Conservation (phyloP, 2,888 invertebrate genomes). For the Eupithecia dodoneata region DNA sequence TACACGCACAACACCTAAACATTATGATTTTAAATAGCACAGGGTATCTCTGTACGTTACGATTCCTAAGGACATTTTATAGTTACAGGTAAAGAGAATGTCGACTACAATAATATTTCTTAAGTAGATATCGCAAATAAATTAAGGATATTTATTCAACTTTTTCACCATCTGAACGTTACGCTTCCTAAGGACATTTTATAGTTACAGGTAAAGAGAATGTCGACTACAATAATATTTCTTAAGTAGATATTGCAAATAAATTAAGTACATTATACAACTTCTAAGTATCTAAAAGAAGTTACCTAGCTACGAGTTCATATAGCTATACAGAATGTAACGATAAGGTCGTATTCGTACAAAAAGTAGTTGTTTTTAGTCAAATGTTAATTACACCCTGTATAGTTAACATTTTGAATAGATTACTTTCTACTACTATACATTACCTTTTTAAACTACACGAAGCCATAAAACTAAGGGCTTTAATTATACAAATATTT, state of each 20-base stretch:
- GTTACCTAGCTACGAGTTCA: not conserved
- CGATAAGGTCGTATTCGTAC: too few species aligned
- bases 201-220: not conserved
- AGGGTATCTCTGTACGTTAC: conserved; percentile 1
- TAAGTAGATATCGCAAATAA: conserved; percentile 5
- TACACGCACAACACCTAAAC: not conserved
- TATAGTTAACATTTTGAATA: not conserved
- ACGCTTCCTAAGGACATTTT: not conserved
- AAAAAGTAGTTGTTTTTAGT: too few species aligned
- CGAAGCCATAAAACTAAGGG: not conserved
- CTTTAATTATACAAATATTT: not conserved
- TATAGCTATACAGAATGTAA: not conserved
- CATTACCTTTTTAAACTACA: not conserved
- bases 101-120: not conserved
- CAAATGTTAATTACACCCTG: too few species aligned
- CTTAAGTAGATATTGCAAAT: conserved; percentile 2
- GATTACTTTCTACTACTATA: not conserved
- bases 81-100: not conserved
- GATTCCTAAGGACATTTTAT: not conserved
- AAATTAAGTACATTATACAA: conserved; percentile 2
- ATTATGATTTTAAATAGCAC: not conserved
- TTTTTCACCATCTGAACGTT: not conserved
- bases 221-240: not conserved
- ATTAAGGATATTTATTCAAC: not conserved
- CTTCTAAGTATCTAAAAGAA: not conserved